phyloP scores from a whole-genome alignment of 2,888 invertebrate genomes.

The Platypus cylindrus region DNA sequence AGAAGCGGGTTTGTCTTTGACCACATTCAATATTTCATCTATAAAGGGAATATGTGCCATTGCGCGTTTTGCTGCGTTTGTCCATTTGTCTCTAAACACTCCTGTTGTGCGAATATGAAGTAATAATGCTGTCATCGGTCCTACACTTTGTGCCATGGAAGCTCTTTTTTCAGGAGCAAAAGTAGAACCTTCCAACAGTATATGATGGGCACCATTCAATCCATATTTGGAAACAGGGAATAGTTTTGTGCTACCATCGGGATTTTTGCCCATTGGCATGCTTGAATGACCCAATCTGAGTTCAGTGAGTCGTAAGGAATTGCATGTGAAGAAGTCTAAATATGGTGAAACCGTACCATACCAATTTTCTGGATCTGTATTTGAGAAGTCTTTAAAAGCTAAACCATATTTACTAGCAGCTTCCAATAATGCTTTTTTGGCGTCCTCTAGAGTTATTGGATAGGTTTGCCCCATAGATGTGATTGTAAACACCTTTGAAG shows the following conservation, averaged over 20 bases:
- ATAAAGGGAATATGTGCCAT: too few species aligned
- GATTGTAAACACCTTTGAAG: not conserved
- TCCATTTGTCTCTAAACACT: slow-evolving; percentile 17
- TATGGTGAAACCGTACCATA: slow-evolving; percentile 15
- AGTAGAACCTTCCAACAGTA: slow-evolving; percentile 15
- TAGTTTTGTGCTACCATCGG: not conserved
- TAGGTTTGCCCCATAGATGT: not conserved
- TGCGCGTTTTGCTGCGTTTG: slow-evolving; percentile 16
- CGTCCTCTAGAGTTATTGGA: not conserved
- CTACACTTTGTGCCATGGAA: slow-evolving; percentile 18
- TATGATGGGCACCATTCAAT: slow-evolving; percentile 14
- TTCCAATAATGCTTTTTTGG: not conserved
- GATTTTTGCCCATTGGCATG: slow-evolving; percentile 6
- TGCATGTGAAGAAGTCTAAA: slow-evolving; percentile 10
- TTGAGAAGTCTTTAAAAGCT: not conserved
- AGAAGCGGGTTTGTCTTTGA: too few species aligned
- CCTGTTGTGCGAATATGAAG: slow-evolving; percentile 11
- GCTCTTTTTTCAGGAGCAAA: slow-evolving; percentile 17
- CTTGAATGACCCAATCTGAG: not conserved
- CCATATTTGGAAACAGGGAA: slow-evolving; percentile 12
- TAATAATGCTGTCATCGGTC: slow-evolving; percentile 17
- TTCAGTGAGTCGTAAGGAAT: slow-evolving; percentile 3
- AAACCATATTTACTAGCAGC: not conserved
- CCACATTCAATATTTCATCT: too few species aligned
- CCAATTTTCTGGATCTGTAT: slow-evolving; percentile 8